Conservation (phyloP, 2,888 invertebrate species). For the Cryptophagus acutangulus region DNA sequence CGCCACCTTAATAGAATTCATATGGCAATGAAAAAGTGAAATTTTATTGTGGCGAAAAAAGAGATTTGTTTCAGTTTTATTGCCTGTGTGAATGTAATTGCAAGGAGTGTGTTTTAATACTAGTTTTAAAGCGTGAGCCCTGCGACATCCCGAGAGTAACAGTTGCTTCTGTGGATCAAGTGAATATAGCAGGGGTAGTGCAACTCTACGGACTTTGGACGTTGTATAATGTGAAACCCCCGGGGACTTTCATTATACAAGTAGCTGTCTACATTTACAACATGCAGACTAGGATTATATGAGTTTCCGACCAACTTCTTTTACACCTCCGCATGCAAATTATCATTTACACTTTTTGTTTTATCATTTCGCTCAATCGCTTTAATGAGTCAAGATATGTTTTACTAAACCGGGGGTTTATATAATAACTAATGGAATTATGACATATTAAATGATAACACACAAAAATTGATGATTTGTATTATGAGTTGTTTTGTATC, state of each 20-base stretch:
- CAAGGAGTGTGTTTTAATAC: constrained; percentile 38
- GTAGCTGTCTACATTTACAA: constrained; percentile 43
- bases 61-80: constrained; percentile 36
- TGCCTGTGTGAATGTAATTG: constrained; percentile 37
- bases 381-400: no score
- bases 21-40: no score
- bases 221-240: constrained; percentile 44
- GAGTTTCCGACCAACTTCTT: constrained; percentile 19
- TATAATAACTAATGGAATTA: no score
- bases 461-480: no score
- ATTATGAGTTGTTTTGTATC: no score
- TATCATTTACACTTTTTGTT: constrained; percentile 16
- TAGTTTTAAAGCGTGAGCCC: constrained; percentile 35
- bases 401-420: no score
- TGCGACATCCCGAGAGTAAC: constrained; percentile 36
- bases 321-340: constrained; percentile 19
- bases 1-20: no score
- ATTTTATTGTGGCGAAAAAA: no score
- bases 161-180: constrained; percentile 25
- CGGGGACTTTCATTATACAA: constrained; percentile 45
- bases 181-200: no score
- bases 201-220: constrained; percentile 28
- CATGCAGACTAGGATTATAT: constrained; percentile 29
- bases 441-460: no score
- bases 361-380: no score